Evolutionary conservation across 1,140 invertebrate species (phyloP).

Genomic region (Oppia nitens): DNA sequence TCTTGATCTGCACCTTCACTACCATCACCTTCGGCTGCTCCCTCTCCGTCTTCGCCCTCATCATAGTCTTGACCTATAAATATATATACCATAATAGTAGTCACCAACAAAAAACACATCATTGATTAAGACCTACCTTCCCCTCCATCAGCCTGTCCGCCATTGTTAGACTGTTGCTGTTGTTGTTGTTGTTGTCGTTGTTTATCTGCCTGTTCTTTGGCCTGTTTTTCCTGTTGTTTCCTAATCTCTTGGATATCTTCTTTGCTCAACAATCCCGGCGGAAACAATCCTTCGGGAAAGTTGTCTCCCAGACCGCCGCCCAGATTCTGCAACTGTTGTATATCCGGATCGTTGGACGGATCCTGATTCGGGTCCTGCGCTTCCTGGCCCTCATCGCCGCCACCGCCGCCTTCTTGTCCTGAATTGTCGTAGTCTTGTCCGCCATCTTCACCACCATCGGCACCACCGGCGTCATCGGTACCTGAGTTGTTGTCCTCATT

Average conservation of each 20-base stretch:
- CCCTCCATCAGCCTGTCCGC: no score
- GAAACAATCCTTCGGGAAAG: slow-evolving; percentile 12
- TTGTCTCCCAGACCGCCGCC: slow-evolving; percentile 6
- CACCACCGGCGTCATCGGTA: background rate
- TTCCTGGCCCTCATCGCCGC: background rate
- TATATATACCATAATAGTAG: no score
- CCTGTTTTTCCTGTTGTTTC: slow-evolving; percentile 9
- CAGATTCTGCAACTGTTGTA: slow-evolving; percentile 12
- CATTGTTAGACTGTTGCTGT: background rate
- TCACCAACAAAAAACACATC: no score
- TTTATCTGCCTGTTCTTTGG: background rate
- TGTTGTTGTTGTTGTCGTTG: slow-evolving; percentile 8
- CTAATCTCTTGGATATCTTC: slow-evolving; percentile 10
- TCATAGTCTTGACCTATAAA: slow-evolving; percentile 1
- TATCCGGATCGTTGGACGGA: slow-evolving; percentile 11
- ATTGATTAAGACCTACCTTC: no score
- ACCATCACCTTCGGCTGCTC: background rate
- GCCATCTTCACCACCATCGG: background rate
- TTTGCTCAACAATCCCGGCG: slow-evolving; percentile 3
- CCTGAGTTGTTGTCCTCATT: background rate
- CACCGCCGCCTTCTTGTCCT: background rate
- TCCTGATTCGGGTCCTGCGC: background rate
- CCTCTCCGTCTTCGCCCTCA: background rate
- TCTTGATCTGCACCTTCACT: background rate
- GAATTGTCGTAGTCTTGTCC: slow-evolving; percentile 7